phyloP scores from a whole-genome alignment of 2,888 invertebrate species.

The Epinotia ramella region DNA sequence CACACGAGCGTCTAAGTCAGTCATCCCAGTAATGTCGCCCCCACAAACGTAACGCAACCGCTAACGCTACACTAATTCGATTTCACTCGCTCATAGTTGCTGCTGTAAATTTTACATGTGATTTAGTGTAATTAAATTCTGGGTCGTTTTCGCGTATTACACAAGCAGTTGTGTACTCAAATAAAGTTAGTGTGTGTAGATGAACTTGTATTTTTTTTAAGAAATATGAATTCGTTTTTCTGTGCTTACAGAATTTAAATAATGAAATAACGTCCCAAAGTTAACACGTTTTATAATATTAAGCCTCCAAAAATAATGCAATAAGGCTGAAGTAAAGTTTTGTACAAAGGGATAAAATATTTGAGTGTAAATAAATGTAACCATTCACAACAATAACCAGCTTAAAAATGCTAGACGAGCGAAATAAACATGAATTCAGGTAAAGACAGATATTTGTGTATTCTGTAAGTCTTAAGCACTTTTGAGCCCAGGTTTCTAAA shows the following conservation, averaged over 20 bases:
- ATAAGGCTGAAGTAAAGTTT: background rate
- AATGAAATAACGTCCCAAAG: background rate
- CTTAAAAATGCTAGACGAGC: too few relatives aligned
- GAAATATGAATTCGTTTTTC: background rate
- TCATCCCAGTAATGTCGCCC: constrained; percentile 28
- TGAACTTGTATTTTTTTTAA: background rate
- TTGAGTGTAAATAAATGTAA: too few relatives aligned
- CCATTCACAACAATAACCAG: too few relatives aligned
- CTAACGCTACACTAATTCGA: constrained; percentile 79
- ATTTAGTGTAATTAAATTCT: constrained; percentile 83
- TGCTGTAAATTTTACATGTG: constrained; percentile 79
- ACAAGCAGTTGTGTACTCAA: constrained; percentile 48
- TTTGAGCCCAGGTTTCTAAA: too few relatives aligned
- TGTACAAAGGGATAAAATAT: background rate
- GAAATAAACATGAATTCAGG: too few relatives aligned
- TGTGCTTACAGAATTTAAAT: background rate
- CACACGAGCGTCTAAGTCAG: constrained; percentile 37
- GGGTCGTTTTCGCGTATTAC: constrained; percentile 67
- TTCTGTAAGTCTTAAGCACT: too few relatives aligned
- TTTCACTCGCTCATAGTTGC: constrained; percentile 72
- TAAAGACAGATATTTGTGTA: too few relatives aligned
- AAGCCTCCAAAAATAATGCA: background rate
- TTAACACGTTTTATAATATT: background rate
- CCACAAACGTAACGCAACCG: constrained; percentile 60
- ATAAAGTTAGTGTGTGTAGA: background rate